Base-by-base conservation (phyloP, 2,113 vertebrate genomes). In the Anhinga anhinga region DNA sequence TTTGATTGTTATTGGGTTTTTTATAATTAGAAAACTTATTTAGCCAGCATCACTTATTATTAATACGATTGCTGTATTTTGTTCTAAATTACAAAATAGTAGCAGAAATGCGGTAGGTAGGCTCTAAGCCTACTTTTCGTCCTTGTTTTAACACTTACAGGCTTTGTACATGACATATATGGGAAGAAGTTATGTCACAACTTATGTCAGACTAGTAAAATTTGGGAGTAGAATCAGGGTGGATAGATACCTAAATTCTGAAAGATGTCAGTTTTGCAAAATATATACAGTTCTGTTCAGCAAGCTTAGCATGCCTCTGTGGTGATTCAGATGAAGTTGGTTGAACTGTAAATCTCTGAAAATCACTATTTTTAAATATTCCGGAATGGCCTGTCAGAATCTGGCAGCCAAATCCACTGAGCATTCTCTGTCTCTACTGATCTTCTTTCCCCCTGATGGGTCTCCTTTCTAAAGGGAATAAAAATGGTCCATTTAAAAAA, bases 221-320 rank as follows among this genome's bases (percentile, higher is more conserved):
- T 81, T 15, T 79, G 44, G 19, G 45, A 52, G 36, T 78, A 55
- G 62, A 93, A 85, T 85, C 88, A 72, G 61, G 86, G 69, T 55
- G 47, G 72, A 91, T 74, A 92, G 71, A 83, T 78, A 83, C 36
- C 77, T 29, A 88, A 70, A 91, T 84, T 86, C n/a, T 83, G 81
- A 86, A 91, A 91, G 50, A 50, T 91, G 42, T 81, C 72, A 67
- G 50, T 89, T 96, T 88, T 91, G 45, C 69, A 84, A 82, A 95
- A 83, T 81, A 70, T 38, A 19, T 73, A 66, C 29, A 45, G 63
- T 84, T 84, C 81, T 72, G 72, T 87, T 91, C 77, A 82, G 72
- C n/a, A 66, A 82, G 38, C 50, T 88, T 44, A 53, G 23, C 72
- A 53, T 82, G 42, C 47, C 34, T 89, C 82, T 87, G 8, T 79